Percentiles rank a stretch among this genome's conserved stretches.
Evolutionary conservation across 2,888 invertebrate genomes (phyloP).

Genomic region (Poecilobothrus nobilitatus): DNA sequence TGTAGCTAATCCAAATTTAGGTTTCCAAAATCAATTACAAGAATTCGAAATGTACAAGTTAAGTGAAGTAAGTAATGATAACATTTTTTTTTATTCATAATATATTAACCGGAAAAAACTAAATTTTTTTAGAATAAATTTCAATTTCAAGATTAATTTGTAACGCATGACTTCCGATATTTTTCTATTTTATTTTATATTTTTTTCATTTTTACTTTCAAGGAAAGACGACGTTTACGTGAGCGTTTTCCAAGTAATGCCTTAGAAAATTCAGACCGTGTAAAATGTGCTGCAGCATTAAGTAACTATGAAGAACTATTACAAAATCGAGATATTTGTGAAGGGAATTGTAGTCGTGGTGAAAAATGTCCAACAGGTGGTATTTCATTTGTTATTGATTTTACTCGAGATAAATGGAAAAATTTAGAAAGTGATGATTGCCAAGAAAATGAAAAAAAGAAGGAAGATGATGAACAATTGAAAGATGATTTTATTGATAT

Average conservation of each 20-base stretch:
- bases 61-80: constrained; percentile 54
- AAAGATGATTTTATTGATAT: no score
- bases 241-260: constrained; percentile 77
- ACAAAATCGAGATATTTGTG: constrained; percentile 71
- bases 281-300: constrained; percentile 68
- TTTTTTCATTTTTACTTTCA: constrained; percentile 2
- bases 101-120: background rate
- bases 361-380: constrained; percentile 77
- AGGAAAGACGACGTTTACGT: constrained; percentile 76
- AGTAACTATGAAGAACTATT: constrained; percentile 76
- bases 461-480: no score
- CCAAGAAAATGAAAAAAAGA: background rate
- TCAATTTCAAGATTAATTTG: background rate
- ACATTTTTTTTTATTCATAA: background rate
- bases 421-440: constrained; percentile 14
- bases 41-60: constrained; percentile 78
- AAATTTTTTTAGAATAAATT: background rate
- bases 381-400: constrained; percentile 26
- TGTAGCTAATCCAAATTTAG: constrained; percentile 92
- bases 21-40: constrained; percentile 89
- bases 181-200: no score
- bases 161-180: background rate
- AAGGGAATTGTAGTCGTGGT: constrained; percentile 76
- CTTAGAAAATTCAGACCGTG: constrained; percentile 60
- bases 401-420: constrained; percentile 27